phyloP scores from a whole-genome alignment of 2,113 vertebrate genomes.

The Microtus pennsylvanicus region DNA sequence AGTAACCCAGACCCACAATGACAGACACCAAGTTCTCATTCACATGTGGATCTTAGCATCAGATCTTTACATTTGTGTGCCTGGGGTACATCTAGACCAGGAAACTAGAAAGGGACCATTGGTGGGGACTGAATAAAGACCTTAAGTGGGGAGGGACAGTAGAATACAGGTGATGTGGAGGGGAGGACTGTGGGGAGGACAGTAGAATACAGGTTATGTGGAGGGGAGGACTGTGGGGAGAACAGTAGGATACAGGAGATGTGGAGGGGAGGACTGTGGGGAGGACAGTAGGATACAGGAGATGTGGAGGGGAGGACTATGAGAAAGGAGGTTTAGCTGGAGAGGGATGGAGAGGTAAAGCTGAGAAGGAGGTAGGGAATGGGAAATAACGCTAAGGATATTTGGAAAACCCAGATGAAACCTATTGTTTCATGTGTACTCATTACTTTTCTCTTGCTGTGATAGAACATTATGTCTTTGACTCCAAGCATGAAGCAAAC shows the following conservation, averaged over 20 bases:
- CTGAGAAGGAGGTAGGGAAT: background rate
- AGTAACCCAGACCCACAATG: background rate
- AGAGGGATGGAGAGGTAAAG: background rate
- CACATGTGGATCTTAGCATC: background rate
- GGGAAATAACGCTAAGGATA: background rate
- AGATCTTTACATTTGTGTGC: background rate
- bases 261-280: too few relatives aligned
- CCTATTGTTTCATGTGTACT: background rate
- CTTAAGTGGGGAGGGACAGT: background rate
- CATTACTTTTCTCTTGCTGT: background rate
- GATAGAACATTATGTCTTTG: background rate
- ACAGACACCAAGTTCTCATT: background rate
- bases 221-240: background rate
- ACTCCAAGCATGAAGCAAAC: background rate
- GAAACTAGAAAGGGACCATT: background rate
- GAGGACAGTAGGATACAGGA: background rate
- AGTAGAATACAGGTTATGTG: background rate
- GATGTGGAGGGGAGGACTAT: too few relatives aligned
- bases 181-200: background rate
- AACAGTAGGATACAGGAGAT: background rate
- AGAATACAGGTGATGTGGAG: too few relatives aligned
- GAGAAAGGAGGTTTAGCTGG: background rate
- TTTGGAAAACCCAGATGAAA: background rate
- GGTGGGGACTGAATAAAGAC: background rate
- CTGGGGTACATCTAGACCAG: background rate